Percentiles rank a stretch among this genome's conserved stretches.
phyloP scores from a whole-genome alignment of 2,113 vertebrate genomes.

The Rhea americana region DNA sequence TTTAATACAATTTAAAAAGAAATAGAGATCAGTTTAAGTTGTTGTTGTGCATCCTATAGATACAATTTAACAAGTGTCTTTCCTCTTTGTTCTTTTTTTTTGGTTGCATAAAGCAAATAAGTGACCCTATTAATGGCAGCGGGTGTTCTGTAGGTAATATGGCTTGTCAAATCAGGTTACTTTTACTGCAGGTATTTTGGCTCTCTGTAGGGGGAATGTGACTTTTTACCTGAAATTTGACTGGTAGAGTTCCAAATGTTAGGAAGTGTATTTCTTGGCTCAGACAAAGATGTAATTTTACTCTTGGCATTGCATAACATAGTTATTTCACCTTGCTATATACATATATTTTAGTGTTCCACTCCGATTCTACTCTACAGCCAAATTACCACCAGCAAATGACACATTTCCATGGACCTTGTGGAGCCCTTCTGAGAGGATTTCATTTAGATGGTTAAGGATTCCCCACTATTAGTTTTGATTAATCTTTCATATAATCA shows the following conservation, averaged over 20 bases:
- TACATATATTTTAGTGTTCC: background rate
- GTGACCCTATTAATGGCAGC: background rate
- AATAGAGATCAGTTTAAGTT: background rate
- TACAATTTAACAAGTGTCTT: background rate
- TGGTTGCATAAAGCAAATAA: background rate
- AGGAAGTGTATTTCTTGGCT: background rate
- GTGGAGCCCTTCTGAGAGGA: background rate
- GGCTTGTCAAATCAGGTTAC: constrained; percentile 1
- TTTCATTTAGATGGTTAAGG: background rate
- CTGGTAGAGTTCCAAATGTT: background rate
- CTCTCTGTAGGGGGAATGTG: background rate
- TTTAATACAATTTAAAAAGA: background rate
- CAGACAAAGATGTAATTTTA: background rate
- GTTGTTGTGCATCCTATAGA: background rate
- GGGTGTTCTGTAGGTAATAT: background rate
- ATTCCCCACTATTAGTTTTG: background rate
- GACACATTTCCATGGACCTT: background rate
- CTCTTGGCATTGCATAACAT: background rate
- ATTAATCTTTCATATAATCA: background rate
- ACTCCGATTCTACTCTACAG: background rate
- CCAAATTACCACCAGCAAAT: background rate
- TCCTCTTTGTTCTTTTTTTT: background rate
- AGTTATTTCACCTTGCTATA: background rate
- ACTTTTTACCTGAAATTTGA: background rate
- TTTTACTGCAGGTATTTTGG: constrained; percentile 1